Base-by-base conservation (phyloP, 2,888 invertebrate genomes). In the Apoda limacodes region DNA sequence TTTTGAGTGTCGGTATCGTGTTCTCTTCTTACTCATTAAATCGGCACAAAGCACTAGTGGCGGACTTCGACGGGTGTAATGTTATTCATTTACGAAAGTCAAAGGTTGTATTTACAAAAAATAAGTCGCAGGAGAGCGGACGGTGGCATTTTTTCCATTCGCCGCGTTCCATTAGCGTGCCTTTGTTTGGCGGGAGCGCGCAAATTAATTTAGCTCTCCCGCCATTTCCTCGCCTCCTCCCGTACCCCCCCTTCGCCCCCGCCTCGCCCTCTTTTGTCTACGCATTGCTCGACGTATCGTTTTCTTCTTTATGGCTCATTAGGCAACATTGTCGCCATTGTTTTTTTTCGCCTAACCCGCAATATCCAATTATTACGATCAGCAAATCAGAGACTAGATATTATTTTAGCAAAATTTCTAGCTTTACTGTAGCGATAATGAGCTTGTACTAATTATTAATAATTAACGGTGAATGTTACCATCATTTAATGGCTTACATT, bases 81-180 rank as follows among this genome's bases (percentile, higher is more conserved):
- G 76, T 75, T 76, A 78, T 78, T 78, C 76, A 74, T 76, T 78
- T 66, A 67, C 60, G 65, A 69, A 69, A 76, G 78, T 76, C 80
- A 80, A 78, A 80, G 80, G 80, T 76, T 76, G 71, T 75, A 67
- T 75, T 75, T 69, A 60, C 67, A 61, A 55, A 67, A 72, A 67
- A 68, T 67, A 71, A 74, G 75, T 71, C 74, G 63, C 62, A 67
- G 58, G 67, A 74, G 75, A 76, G 74, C 75, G 80, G 76, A 76
- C 80, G 80, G 78, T 78, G 80, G 80, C 80, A 80, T 80, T 80
- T 80, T 80, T 76, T 80, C 80, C 74, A 78, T 80, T 80, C 78
- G 78, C 69, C 78, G 78, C 75, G 76, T 80, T 80, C 80, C 80
- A 80, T 80, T 80, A 80, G 80, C 80, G 78, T 67, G 78, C 78